Base-by-base conservation (phyloP, 2,113 vertebrate species). In the Tachysurus vachellii region DNA sequence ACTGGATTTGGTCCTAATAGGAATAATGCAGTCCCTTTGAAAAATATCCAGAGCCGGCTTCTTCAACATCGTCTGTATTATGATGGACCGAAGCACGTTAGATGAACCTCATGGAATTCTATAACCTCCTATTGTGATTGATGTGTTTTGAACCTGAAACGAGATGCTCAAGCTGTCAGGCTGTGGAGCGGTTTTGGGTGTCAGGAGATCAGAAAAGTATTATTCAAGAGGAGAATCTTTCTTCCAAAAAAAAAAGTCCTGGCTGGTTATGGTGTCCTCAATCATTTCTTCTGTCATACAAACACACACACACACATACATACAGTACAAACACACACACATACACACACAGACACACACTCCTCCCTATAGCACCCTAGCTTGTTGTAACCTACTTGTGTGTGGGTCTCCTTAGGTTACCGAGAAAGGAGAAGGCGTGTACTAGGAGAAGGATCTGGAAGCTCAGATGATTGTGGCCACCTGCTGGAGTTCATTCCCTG, bases 401-500 rank as follows among this genome's bases (percentile, higher is more conserved):
- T 85, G n/a, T 56, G 26, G 84, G n/a, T 88, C 61, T 82, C 54
- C 76, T 13, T 91, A 99, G 98, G 97, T 76, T 98, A 97, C 91
- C 96, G 92, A 92, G 95, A 95, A 91, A 96, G 98, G 82, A 95
- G 92, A 6, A 95, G 98, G 61, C 93, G 95, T 6, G 92, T 97
- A 42, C 12, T 96, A 0, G 93, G 94, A 90, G 95, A 97, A 89
- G 91, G 95, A 0, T 92, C 91, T 21, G 94, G 91, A 53, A 88
- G 91, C 19, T 53, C 80, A 8, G 93, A 93, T 0, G 91, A 53
- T 0, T 99, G 98, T 89, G 96, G 96, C 0, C 97, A 99, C 82
- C 89, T 98, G 89, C 86, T 93, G 44, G 98, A 99, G 91, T 95
- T 95, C 36, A 89, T 97, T 84, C 97, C 96, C 1, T 99, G 98